Evolutionary conservation across 2,888 invertebrate species (phyloP), one percentile per base, ranked within the genome.

Genomic region (Urechis unicinctus): DNA sequence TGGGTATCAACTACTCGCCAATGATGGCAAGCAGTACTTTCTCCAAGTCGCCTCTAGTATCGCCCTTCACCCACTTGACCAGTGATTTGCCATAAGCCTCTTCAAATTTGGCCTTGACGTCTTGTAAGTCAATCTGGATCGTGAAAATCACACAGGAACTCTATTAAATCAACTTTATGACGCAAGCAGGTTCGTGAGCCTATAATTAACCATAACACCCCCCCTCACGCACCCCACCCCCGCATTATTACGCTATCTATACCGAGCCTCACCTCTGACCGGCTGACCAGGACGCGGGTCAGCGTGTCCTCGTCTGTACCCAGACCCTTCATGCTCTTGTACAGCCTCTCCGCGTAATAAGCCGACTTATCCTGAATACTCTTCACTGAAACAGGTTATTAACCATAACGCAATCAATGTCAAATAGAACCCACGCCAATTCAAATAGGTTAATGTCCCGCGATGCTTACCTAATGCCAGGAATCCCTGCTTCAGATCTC

Each of bases 41-140:
- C 58, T 71, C 67, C 60, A 75, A 77, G 62, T 76, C 75, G 25
- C 78, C 79, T 50, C 67, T 67, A 49, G 73, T 74, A 52, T 77
- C 74, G 13, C 67, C 64, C 30, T 72, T 67, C 13, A 79, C 68
- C 13, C 64, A 68, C 21, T 73, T 71, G n/a, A 63, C 62, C 47
- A 80, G 61, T 48, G 68, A 68, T 46, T 67, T 70, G 22, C 71
- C 74, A 58, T 74, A 75, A 48, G 70, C 65, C 53, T 69, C 68
- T 53, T 70, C 64, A 62, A 75, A 79, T 52, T 64, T 62, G 5
- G 68, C 71, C 56, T 77, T 74, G 55, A 79, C 77, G 53, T 75
- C 74, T 36, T 67, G 66, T n/a, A 80, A 66, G 63, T 80, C 79
- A 53, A 77, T 67, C 79, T 79, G 65, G 29, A 69, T n/a, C n/a